These are phyloP conservation scores for Luidia sarsii DNA, from an alignment of 53 echinoderm and acorn worm genomes.

Conservation along the genomic window DNA sequence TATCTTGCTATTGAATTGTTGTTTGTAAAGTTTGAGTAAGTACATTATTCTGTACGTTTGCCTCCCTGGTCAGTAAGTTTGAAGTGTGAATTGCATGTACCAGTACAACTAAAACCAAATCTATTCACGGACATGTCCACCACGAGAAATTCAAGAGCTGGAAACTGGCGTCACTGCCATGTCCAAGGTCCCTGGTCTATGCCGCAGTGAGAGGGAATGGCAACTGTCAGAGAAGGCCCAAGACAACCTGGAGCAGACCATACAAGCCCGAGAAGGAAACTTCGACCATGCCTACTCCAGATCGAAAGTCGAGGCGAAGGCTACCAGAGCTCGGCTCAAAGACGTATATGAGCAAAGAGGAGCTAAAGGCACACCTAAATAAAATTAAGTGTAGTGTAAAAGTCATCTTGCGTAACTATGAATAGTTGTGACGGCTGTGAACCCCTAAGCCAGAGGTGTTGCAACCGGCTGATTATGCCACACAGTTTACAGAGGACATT, in stretches of 20 bases:
- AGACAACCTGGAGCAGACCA: background rate
- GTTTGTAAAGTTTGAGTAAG: too few species aligned
- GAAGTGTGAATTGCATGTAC: too few species aligned
- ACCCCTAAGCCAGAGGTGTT: background rate
- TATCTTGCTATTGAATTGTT: too few species aligned
- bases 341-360: conserved; percentile 3
- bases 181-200: too few species aligned
- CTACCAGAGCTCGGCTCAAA: background rate
- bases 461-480: background rate
- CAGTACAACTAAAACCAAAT: too few species aligned
- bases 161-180: too few species aligned
- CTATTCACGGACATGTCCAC: too few species aligned
- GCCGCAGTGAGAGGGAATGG: background rate
- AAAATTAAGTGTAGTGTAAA: background rate
- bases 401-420: background rate
- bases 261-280: background rate
- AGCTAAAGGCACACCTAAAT: background rate
- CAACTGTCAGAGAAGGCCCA: background rate
- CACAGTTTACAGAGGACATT: background rate
- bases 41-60: too few species aligned
- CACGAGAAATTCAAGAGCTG: too few species aligned
- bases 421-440: background rate
- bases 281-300: background rate
- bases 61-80: too few species aligned
- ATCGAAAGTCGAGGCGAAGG: background rate